Evolutionary conservation across 2,888 invertebrate species (phyloP), one percentile per base, ranked within the genome.

Genomic region (Margaritifera margaritifera): DNA sequence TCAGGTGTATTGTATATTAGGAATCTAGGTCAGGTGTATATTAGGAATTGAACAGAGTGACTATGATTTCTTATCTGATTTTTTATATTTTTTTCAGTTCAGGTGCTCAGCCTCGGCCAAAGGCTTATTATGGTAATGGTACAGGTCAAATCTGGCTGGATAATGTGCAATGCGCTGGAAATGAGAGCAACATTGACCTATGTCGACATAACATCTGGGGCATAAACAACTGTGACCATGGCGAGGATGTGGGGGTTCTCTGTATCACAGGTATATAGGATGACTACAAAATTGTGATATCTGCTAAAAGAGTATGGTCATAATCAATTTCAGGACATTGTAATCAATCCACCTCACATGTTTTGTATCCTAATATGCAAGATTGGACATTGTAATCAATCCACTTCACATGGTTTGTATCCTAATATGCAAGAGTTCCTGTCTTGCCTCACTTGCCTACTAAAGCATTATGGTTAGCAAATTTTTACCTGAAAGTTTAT

Each of bases 51-150:
- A 60, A 25, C 15, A 22, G 5, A 4, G 11, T 31, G 42, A 15
- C 22, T 61, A 27, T 60, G n/a, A 20, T 20, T 6, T 22, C 5
- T 15, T 42, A 19, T 11, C 22, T 22, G 22, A 27, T 50, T 11
- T 31, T 1, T 51, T n/a, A 27, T 50, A 64, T 62, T n/a, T 27
- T 24, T 65, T 67, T 27, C 56, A 82, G 82, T 68, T 51, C 70
- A 65, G 82, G 80, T 31, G 77, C 81, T 52, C 77, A 77, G 64
- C 77, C 77, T 11, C 67, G 80, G 59, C 42, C 70, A 2, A 75
- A 74, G 19, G 77, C 77, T 15, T 80, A 74, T 64, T 82, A 75
- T 69, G 82, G 82, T 15, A 65, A 68, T 18, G 68, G 78, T 57
- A 60, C 62, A 66, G 61, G 68, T 57, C 11, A 69, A 66, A 78